Conservation (phyloP, 2,888 invertebrate species). For the Lutraria lutraria region DNA sequence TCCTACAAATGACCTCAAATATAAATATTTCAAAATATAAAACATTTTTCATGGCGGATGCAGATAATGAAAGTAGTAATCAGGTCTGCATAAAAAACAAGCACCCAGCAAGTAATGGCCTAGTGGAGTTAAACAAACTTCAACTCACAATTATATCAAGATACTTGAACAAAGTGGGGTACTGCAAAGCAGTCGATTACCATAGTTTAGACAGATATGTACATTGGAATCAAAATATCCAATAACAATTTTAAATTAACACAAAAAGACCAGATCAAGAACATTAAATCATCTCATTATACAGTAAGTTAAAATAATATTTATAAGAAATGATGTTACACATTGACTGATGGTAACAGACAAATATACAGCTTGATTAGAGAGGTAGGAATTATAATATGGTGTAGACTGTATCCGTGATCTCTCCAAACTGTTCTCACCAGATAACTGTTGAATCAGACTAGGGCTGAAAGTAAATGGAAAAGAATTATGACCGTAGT, state of each 20-base stretch:
- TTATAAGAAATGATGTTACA: background rate
- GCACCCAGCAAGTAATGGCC: too few species aligned
- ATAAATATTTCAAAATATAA: too few species aligned
- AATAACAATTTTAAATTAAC: background rate
- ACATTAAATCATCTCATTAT: background rate
- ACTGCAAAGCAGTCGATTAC: too few species aligned
- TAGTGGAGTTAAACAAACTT: too few species aligned
- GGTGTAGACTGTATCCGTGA: conserved; percentile 19
- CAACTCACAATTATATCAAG: too few species aligned
- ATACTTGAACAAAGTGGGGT: too few species aligned
- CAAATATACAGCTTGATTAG: conserved; percentile 13
- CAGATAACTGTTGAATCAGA: conserved; percentile 59
- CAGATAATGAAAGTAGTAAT: too few species aligned
- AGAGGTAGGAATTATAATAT: conserved; percentile 38
- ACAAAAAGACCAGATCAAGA: background rate
- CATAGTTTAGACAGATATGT: too few species aligned
- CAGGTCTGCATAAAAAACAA: too few species aligned
- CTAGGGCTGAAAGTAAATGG: conserved; percentile 62
- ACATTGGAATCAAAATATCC: too few species aligned
- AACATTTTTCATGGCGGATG: too few species aligned
- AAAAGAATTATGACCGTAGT: background rate
- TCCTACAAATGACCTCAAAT: too few species aligned
- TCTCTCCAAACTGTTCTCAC: conserved; percentile 42
- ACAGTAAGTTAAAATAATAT: background rate
- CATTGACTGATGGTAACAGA: background rate